Evolutionary conservation across 2,797 vertebrate species (phyloP), one percentile per base, ranked within the genome.

Genomic region (Sebastes taczanowskii): DNA sequence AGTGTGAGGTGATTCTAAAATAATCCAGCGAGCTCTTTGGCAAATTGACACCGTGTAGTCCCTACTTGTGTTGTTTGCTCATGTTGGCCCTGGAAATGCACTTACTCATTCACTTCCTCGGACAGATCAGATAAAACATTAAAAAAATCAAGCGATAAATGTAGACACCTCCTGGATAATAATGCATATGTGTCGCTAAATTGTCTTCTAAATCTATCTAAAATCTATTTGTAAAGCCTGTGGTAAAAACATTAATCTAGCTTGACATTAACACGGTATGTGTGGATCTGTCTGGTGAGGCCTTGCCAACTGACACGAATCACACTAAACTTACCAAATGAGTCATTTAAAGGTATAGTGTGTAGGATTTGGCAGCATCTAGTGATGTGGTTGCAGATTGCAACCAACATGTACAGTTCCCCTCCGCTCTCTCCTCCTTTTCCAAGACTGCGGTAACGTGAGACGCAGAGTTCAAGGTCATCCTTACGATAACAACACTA

Each of bases 1-100:
- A 93, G 92, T 93, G 91, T 88, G 88, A 93, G 83, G 81, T 85
- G 85, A 78, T 92, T 88, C 64, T 80, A 83, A 91, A 92, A 92
- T 92, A 90, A 94, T 92, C 86, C 80, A 64, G 52, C 62, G 2
- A 52, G 53, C 68, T 82, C 64, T 78, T 84, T 77, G 70, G 79
- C 86, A 86, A 75, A 70, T 80, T 82, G 38, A 83, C 77, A 80
- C 83, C 2, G 46, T 52, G 27, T 76, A 59, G 58, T 64, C 35
- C 74, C 32, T 32, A 3, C 71, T 78, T 78, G 18, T 83, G 30
- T 65, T 84, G 77, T 88, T 86, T 90, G 76, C 87, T 85, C 61
- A 77, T 79, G 75, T 82, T 88, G 73, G 74, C 79, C 79, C 53
- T 67, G 35, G 38, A 78, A 49, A 62, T 49, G 3, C 49, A 53